Conservation (phyloP, 2,888 invertebrate genomes). For the Endomychus coccineus region DNA sequence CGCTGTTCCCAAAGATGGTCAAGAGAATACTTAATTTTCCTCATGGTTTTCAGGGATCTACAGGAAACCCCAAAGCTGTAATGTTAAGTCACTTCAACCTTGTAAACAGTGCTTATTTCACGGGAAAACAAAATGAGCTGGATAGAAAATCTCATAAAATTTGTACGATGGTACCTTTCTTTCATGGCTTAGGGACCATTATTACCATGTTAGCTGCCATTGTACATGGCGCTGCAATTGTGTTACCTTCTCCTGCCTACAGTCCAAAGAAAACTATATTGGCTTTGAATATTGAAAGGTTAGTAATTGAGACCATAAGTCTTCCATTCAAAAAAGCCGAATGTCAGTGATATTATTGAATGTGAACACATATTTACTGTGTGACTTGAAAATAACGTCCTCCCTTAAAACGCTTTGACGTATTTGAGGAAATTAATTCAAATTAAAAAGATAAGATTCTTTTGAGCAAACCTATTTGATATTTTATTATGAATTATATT, state of each 20-base stretch:
- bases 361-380: too few species aligned
- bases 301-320: constrained; percentile 26
- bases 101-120: constrained; percentile 66
- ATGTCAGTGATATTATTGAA: too few species aligned
- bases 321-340: too few species aligned
- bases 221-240: constrained; percentile 53
- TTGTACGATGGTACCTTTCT: constrained; percentile 67
- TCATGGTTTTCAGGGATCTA: constrained; percentile 38
- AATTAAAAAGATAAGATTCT: too few species aligned
- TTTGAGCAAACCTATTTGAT: too few species aligned
- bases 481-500: too few species aligned
- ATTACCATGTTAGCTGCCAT: constrained; percentile 53
- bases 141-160: constrained; percentile 46
- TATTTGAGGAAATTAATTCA: too few species aligned
- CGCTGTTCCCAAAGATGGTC: too few species aligned
- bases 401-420: too few species aligned
- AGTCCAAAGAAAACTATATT: constrained; percentile 56
- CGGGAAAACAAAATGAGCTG: constrained; percentile 49
- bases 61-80: constrained; percentile 69
- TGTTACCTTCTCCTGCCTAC: constrained; percentile 54
- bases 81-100: constrained; percentile 62
- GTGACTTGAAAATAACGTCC: too few species aligned
- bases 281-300: constrained; percentile 61
- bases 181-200: constrained; percentile 74
- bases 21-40: too few species aligned